A percentile compares a stretch with the other conserved stretches of the same genome.
These are phyloP conservation scores for Prosapia bicincta DNA, from an alignment of 2,888 invertebrate species.

Conservation along the genomic window DNA sequence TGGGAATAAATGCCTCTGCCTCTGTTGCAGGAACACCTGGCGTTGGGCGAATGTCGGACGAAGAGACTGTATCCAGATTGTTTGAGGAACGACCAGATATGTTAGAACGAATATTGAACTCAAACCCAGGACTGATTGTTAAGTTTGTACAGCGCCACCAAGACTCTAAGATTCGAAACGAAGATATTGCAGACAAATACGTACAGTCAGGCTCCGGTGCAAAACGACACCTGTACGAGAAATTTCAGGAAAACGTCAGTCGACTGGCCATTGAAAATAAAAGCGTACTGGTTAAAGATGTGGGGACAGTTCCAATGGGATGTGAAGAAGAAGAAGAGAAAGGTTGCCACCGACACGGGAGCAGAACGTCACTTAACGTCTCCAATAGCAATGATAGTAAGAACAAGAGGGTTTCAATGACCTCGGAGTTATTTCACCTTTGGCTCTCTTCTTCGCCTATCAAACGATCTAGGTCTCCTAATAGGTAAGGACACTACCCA, in stretches of 20 bases:
- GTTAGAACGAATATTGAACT: conserved; percentile 25
- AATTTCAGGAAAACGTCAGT: conserved; percentile 20
- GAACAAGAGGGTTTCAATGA: conserved; percentile 63
- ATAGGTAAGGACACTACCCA: conserved; percentile 36
- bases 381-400: conserved; percentile 48
- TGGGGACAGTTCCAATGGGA: neutral
- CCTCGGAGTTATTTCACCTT: conserved; percentile 79
- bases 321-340: neutral
- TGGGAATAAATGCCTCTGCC: too few species aligned
- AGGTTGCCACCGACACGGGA: neutral
- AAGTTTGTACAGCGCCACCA: conserved; percentile 1
- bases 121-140: conserved; percentile 23
- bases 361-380: conserved; percentile 45
- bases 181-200: conserved; percentile 62
- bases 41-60: conserved; percentile 21
- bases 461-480: conserved; percentile 52
- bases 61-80: conserved; percentile 49
- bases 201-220: conserved; percentile 70
- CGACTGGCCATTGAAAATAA: neutral
- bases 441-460: conserved; percentile 79
- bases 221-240: conserved; percentile 46
- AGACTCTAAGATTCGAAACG: conserved; percentile 25
- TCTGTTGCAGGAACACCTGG: conserved; percentile 33
- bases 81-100: conserved; percentile 22
- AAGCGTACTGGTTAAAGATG: neutral